These are phyloP conservation scores for Poeciliopsis occidentalis DNA, from an alignment of 2,113 vertebrate species.

Conservation along the genomic window DNA sequence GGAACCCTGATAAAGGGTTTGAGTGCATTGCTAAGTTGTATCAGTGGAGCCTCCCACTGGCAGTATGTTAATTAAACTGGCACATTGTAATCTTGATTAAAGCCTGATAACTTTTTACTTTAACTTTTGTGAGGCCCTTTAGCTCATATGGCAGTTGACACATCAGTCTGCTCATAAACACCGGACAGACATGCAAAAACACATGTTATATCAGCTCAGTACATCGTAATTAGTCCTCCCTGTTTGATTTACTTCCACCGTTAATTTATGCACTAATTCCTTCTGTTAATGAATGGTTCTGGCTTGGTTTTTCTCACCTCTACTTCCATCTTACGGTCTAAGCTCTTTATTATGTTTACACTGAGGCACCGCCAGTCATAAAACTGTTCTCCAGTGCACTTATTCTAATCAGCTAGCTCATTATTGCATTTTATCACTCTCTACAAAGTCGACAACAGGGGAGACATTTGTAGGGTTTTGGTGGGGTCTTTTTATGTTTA, in stretches of 20 bases:
- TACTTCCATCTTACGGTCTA: constrained; percentile 40
- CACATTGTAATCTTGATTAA: constrained; percentile 50
- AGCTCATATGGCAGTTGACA: constrained; percentile 20
- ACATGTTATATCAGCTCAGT: constrained; percentile 27
- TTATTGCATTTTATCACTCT: constrained; percentile 38
- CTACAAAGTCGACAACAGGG: constrained; percentile 12
- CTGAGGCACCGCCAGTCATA: constrained; percentile 35
- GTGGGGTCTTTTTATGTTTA: not conserved
- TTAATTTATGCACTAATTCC: constrained; percentile 61
- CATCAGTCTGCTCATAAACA: constrained; percentile 31
- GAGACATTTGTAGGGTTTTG: constrained; percentile 2
- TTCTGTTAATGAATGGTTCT: constrained; percentile 57
- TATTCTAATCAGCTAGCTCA: constrained; percentile 45
- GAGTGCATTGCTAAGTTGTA: constrained; percentile 28
- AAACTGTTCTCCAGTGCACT: constrained; percentile 43
- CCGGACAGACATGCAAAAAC: constrained; percentile 28
- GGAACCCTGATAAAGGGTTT: constrained; percentile 49
- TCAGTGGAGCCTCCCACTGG: constrained; percentile 62
- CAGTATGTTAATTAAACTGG: constrained; percentile 64
- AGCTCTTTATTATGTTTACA: constrained; percentile 53
- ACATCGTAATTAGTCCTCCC: constrained; percentile 46
- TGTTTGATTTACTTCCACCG: constrained; percentile 46
- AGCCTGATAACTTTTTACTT: constrained; percentile 43
- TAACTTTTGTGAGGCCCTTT: constrained; percentile 39
- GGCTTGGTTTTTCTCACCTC: constrained; percentile 27